These are phyloP conservation scores for Stegostoma tigrinum DNA, from an alignment of 2,113 vertebrate genomes.

Conservation along the genomic window DNA sequence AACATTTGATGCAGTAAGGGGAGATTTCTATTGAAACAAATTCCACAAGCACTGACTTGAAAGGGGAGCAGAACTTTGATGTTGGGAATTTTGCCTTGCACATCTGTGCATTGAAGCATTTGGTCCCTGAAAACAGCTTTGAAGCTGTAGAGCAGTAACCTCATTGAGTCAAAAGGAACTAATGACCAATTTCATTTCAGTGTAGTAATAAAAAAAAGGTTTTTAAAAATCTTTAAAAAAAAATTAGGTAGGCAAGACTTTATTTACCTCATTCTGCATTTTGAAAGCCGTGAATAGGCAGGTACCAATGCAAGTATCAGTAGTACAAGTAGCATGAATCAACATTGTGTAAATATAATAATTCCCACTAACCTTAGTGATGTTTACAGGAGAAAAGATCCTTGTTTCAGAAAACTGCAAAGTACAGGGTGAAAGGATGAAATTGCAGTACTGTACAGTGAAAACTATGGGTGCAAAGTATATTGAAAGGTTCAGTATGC, in stretches of 20 bases:
- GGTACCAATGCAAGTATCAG: constrained; percentile 35
- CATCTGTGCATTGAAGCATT: constrained; percentile 19
- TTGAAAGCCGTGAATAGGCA: constrained; percentile 31
- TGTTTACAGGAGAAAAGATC: constrained; percentile 27
- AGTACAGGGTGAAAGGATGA: constrained; percentile 32
- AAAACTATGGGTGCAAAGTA: neutral
- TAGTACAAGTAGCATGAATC: constrained; percentile 29
- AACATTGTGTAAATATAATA: constrained; percentile 20
- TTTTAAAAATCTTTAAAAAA: constrained; percentile 17
- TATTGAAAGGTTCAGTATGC: constrained; percentile 23
- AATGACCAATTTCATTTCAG: constrained; percentile 32
- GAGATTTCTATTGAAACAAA: constrained; percentile 32
- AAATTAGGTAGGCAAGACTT: constrained; percentile 25
- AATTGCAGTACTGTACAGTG: constrained; percentile 31
- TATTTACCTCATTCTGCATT: constrained; percentile 36
- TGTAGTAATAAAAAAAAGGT: neutral
- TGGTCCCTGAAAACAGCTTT: constrained; percentile 17
- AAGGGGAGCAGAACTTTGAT: constrained; percentile 23
- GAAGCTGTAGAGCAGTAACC: neutral
- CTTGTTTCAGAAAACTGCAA: constrained; percentile 16
- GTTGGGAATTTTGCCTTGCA: neutral
- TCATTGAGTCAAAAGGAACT: constrained; percentile 21
- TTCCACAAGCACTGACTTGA: constrained; percentile 36
- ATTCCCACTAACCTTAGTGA: constrained; percentile 11
- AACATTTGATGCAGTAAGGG: constrained; percentile 31